These are phyloP conservation scores for Nothoprocta pentlandii DNA, from an alignment of 2,113 vertebrate genomes.

Conservation along the genomic window DNA sequence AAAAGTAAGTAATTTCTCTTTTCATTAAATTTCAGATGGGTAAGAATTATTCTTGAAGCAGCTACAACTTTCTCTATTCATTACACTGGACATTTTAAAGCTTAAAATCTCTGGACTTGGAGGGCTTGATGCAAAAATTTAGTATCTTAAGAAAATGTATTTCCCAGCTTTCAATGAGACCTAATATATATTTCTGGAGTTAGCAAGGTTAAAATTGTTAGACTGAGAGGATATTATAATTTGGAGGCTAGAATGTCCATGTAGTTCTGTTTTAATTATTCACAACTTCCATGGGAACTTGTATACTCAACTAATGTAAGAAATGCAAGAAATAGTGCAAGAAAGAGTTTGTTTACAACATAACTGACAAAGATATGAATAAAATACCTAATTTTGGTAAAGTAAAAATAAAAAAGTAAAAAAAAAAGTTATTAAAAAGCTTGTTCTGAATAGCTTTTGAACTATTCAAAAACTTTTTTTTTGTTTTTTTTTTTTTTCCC, in stretches of 20 bases:
- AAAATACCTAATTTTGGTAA: background rate
- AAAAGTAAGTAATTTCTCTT: constrained; percentile 38
- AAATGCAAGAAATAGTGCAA: background rate
- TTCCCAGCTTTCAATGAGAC: background rate
- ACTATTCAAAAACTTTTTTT: background rate
- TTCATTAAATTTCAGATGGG: constrained; percentile 27
- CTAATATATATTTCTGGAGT: background rate
- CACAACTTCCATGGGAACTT: background rate
- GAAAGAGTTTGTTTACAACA: background rate
- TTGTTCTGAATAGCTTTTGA: background rate
- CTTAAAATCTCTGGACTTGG: background rate
- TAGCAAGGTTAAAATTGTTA: background rate
- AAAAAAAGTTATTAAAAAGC: too few relatives aligned
- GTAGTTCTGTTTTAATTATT: background rate
- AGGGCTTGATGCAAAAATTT: background rate
- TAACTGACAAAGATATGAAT: background rate
- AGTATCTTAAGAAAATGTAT: background rate
- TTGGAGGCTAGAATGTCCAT: background rate
- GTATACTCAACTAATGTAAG: background rate
- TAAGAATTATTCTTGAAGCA: constrained; percentile 28
- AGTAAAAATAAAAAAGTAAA: too few relatives aligned
- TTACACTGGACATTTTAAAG: constrained; percentile 23
- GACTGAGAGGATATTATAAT: background rate
- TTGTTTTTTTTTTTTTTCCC: too few relatives aligned
- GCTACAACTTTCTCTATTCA: constrained; percentile 42